Conservation (phyloP, 1,140 invertebrate genomes). For the Drusus annulatus region DNA sequence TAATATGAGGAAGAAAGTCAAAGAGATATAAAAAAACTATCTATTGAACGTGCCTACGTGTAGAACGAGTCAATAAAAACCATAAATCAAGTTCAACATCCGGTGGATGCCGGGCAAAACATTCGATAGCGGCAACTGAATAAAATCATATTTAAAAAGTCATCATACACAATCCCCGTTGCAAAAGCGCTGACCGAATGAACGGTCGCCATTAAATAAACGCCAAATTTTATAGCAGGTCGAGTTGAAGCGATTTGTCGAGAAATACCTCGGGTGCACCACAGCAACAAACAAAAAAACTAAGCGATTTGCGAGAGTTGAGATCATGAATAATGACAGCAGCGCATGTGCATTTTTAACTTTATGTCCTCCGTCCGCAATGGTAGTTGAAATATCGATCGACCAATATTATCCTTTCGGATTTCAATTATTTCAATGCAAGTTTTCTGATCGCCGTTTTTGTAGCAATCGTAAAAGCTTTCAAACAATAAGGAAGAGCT, state of each 20-base stretch:
- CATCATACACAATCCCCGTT: neutral
- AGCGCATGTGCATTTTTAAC: slow-evolving; percentile 2
- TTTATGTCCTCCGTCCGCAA: neutral
- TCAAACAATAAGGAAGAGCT: slow-evolving; percentile 10
- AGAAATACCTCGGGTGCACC: too few relatives aligned
- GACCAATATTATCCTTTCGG: neutral
- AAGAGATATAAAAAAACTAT: too few relatives aligned
- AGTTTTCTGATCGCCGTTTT: slow-evolving; percentile 8
- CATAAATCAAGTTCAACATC: neutral
- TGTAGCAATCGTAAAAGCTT: neutral
- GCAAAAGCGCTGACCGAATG: slow-evolving; percentile 2
- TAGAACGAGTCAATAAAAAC: too few relatives aligned
- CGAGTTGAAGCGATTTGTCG: neutral
- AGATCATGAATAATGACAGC: slow-evolving; percentile 17
- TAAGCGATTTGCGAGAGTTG: slow-evolving; percentile 18
- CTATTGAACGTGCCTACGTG: too few relatives aligned
- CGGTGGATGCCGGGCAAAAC: slow-evolving; percentile 4
- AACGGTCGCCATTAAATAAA: neutral
- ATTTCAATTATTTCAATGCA: neutral
- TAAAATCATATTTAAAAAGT: neutral
- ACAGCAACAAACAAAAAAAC: slow-evolving; percentile 8
- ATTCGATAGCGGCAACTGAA: neutral
- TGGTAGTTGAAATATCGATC: slow-evolving; percentile 1
- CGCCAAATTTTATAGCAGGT: slow-evolving; percentile 12
- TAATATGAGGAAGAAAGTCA: too few relatives aligned